A percentile compares a stretch with the other conserved stretches of the same genome.
These are phyloP conservation scores for Heterotilapia buettikoferi DNA, from an alignment of 2,113 vertebrate genomes.

Conservation along the genomic window DNA sequence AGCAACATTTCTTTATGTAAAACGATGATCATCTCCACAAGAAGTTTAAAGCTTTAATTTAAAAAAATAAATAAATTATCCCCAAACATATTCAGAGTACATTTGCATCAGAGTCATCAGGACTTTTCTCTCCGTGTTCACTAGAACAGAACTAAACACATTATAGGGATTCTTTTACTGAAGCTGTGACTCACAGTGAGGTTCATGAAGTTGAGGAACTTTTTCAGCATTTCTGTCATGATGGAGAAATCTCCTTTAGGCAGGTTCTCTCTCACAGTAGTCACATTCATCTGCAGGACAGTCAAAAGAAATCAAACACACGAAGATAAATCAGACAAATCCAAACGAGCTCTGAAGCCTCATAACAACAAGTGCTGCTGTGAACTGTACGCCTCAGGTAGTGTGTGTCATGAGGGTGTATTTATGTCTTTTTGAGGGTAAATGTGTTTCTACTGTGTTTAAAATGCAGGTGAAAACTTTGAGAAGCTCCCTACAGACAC, in stretches of 20 bases:
- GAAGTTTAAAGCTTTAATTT: accelerated
- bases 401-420: background rate
- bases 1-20: background rate
- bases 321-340: background rate
- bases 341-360: background rate
- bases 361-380: background rate
- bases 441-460: background rate
- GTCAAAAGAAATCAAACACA: background rate
- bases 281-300: slow-evolving; percentile 85
- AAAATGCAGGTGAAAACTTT: background rate
- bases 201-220: slow-evolving; percentile 99
- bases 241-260: slow-evolving; percentile 97
- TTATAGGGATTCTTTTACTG: background rate
- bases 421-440: background rate
- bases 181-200: slow-evolving; percentile 85
- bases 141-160: background rate
- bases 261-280: slow-evolving; percentile 93
- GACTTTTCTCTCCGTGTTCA: accelerated
- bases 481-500: background rate
- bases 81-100: background rate
- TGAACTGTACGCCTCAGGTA: background rate
- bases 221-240: slow-evolving; percentile 99
- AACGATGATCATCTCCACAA: accelerated
- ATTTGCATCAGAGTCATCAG: accelerated
- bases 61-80: background rate